These are phyloP conservation scores for Aporophyla nigra DNA, from an alignment of 2,888 invertebrate species.

Conservation along the genomic window DNA sequence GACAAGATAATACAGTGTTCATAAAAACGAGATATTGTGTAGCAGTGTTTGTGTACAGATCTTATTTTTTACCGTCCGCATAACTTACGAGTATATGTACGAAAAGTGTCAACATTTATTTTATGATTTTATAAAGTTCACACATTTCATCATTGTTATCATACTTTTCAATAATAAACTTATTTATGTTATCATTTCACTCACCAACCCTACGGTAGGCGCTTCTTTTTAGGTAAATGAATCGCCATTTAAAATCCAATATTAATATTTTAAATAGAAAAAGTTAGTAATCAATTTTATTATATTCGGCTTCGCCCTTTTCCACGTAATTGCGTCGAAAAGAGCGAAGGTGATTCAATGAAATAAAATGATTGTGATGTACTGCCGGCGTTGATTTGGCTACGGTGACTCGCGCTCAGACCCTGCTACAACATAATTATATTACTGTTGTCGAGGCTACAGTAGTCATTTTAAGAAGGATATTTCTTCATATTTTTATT, in stretches of 20 bases:
- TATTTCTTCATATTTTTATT: no score
- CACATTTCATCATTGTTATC: not conserved
- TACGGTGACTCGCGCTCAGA: no score
- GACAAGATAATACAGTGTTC: slow-evolving; percentile 61
- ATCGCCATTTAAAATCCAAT: slow-evolving; percentile 1
- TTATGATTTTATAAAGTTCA: not conserved
- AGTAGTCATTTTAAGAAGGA: no score
- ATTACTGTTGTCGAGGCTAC: no score
- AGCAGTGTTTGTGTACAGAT: slow-evolving; percentile 63
- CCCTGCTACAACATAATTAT: no score
- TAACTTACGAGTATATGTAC: not conserved
- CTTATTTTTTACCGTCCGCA: not conserved
- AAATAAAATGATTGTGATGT: slow-evolving; percentile 10
- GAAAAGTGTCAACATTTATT: not conserved
- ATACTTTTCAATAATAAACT: not conserved
- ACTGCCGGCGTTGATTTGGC: no score
- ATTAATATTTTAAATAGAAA: slow-evolving; percentile 20
- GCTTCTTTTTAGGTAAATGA: not conserved
- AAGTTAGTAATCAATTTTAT: not conserved
- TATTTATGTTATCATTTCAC: not conserved
- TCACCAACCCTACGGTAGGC: no score
- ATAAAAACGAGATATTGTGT: slow-evolving; percentile 75
- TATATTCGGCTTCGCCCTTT: not conserved
- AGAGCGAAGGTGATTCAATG: not conserved
- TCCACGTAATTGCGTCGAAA: not conserved